Percentiles rank a stretch among this genome's conserved stretches.
Conservation (phyloP, 92 coral and sea anemone species). For the Epizoanthus fatuus region DNA sequence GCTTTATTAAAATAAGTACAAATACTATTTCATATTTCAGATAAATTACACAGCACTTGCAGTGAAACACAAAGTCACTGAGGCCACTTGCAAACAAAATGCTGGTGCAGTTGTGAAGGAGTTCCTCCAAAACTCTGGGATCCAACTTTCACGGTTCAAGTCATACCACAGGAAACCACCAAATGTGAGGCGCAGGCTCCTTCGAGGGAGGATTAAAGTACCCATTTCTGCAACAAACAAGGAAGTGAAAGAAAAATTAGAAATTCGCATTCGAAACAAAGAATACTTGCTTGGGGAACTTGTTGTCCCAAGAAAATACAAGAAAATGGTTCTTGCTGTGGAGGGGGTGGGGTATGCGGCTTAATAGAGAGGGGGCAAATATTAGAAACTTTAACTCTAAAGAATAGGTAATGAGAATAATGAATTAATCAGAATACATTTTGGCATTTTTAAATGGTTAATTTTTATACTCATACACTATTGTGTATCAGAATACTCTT, state of each 20-base stretch:
- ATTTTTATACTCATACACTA: too few relatives aligned
- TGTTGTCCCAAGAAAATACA: slow-evolving; percentile 5
- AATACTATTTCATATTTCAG: slow-evolving; percentile 23
- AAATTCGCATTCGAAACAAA: slow-evolving; percentile 2
- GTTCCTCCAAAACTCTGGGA: slow-evolving; percentile 7
- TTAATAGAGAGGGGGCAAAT: too few relatives aligned
- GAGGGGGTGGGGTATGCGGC: too few relatives aligned
- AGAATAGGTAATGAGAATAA: too few relatives aligned
- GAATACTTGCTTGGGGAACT: slow-evolving; percentile 6
- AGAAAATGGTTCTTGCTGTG: slow-evolving; percentile 25
- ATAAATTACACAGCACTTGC: slow-evolving; percentile 28
- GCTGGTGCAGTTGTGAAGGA: slow-evolving; percentile 35
- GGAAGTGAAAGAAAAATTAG: slow-evolving; percentile 13
- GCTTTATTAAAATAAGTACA: too few relatives aligned
- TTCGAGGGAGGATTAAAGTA: slow-evolving; percentile 8
- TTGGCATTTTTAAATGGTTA: too few relatives aligned
- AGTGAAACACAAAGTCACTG: slow-evolving; percentile 17
- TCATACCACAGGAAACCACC: slow-evolving; percentile 12
- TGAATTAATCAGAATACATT: too few relatives aligned
- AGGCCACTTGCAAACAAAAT: slow-evolving; percentile 20
- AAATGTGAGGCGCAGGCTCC: slow-evolving; percentile 8
- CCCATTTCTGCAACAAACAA: slow-evolving; percentile 15
- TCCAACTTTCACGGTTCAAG: slow-evolving; percentile 25
- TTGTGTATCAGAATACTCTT: too few relatives aligned
- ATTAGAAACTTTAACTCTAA: too few relatives aligned